Evolutionary conservation across 2,797 vertebrate genomes (phyloP).

Genomic region (Echeneis naucrates): DNA sequence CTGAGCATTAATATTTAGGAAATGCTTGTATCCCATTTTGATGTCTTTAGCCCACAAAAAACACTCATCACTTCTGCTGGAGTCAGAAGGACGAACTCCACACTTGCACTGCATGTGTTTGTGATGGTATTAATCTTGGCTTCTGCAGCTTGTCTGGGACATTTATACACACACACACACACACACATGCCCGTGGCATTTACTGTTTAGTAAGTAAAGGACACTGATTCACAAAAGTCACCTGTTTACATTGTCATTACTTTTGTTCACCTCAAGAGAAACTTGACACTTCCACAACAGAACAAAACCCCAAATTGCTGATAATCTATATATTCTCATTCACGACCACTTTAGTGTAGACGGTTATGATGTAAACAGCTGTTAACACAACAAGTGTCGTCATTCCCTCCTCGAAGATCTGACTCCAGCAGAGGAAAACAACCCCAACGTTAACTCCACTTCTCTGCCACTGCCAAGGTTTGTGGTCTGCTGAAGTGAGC

Average conservation of each 20-base stretch:
- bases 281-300: not conserved
- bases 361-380: too few species aligned
- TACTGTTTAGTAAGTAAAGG: conserved; percentile 23
- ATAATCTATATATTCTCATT: too few species aligned
- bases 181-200: conserved; percentile 6
- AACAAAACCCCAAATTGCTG: too few species aligned
- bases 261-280: conserved; percentile 14
- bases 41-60: conserved; percentile 28
- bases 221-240: conserved; percentile 20
- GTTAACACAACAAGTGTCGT: too few species aligned
- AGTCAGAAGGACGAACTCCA: conserved; percentile 46
- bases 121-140: conserved; percentile 47
- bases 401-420: too few species aligned
- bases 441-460: too few species aligned
- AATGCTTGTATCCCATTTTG: conserved; percentile 44
- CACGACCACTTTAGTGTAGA: too few species aligned
- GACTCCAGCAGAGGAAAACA: too few species aligned
- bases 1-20: conserved; percentile 20
- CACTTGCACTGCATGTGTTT: conserved; percentile 42
- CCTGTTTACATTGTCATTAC: conserved; percentile 7
- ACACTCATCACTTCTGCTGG: conserved; percentile 33
- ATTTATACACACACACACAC: conserved; percentile 7
- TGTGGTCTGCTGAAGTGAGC: too few species aligned
- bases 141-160: conserved; percentile 28
- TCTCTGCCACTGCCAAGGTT: too few species aligned